phyloP scores from a whole-genome alignment of 2,113 vertebrate species.

The Labeo rohita region DNA sequence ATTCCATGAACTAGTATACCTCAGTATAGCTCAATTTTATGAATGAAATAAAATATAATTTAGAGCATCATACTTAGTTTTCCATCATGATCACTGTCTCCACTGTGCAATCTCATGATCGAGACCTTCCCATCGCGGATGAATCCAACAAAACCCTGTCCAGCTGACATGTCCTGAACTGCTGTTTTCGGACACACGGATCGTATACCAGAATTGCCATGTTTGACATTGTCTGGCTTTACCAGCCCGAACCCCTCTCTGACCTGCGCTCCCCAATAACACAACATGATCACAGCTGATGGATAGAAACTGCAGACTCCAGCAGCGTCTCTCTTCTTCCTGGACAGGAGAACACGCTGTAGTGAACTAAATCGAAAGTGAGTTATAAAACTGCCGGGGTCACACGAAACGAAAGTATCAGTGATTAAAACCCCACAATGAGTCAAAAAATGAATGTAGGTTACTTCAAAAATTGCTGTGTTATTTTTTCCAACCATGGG shows the following conservation, averaged over 20 bases:
- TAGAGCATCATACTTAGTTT: too few species aligned
- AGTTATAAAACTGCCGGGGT: background rate
- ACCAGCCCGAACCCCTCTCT: conserved; percentile 28
- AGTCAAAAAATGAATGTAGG: too few species aligned
- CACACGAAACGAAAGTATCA: too few species aligned
- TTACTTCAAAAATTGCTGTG: too few species aligned
- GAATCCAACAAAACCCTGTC: conserved; percentile 33
- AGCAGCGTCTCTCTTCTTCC: background rate
- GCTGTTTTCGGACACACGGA: conserved; percentile 15
- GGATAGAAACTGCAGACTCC: background rate
- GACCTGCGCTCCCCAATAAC: conserved; percentile 48
- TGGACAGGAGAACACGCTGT: background rate
- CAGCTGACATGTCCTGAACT: conserved; percentile 38
- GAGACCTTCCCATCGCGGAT: conserved; percentile 35
- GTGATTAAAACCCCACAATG: too few species aligned
- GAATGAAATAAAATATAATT: too few species aligned
- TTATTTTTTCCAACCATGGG: too few species aligned
- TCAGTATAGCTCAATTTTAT: background rate
- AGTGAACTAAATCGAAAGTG: background rate
- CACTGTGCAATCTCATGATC: too few species aligned
- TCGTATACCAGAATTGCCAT: background rate
- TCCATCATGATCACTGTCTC: too few species aligned
- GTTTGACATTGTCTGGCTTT: conserved; percentile 8
- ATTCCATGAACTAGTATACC: too few species aligned
- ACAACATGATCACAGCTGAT: conserved; percentile 39